Percentiles rank a stretch among this genome's conserved stretches.
Conservation (phyloP, 1,140 invertebrate genomes). For the Mizuhopecten yessoensis region DNA sequence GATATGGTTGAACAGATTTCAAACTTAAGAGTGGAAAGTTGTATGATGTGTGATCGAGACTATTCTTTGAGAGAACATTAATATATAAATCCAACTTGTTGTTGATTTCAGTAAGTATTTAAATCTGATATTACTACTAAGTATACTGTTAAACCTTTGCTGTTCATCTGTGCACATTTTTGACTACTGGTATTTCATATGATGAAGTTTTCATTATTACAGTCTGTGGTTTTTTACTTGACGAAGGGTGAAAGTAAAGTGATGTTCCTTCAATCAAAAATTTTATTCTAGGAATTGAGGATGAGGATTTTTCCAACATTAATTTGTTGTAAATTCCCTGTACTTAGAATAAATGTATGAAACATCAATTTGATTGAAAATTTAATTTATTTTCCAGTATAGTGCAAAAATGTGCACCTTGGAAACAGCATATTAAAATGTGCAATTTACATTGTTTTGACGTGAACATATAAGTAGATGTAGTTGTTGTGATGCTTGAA, state of each 20-base stretch:
- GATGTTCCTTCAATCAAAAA: too few species aligned
- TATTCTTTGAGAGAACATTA: neutral
- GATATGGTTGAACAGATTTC: neutral
- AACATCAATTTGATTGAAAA: neutral
- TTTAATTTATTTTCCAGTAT: neutral
- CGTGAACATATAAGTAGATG: neutral
- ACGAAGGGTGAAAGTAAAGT: too few species aligned
- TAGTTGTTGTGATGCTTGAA: constrained; percentile 27
- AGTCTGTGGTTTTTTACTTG: neutral
- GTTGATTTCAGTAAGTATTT: neutral
- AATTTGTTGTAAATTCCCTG: neutral
- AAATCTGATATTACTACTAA: constrained; percentile 35
- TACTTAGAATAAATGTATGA: neutral
- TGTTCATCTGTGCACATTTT: constrained; percentile 7
- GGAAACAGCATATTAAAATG: neutral
- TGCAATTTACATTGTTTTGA: constrained; percentile 28
- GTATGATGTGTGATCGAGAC: neutral
- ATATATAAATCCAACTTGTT: neutral
- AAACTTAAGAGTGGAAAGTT: neutral
- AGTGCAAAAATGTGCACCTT: neutral
- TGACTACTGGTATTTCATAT: neutral
- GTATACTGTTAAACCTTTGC: neutral
- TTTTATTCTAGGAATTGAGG: too few species aligned
- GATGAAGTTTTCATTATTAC: neutral
- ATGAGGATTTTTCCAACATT: too few species aligned